A percentile compares a stretch with the other conserved stretches of the same genome.
These are phyloP conservation scores for Trissolcus brochymenae DNA, from an alignment of 2,888 invertebrate species.

Conservation along the genomic window DNA sequence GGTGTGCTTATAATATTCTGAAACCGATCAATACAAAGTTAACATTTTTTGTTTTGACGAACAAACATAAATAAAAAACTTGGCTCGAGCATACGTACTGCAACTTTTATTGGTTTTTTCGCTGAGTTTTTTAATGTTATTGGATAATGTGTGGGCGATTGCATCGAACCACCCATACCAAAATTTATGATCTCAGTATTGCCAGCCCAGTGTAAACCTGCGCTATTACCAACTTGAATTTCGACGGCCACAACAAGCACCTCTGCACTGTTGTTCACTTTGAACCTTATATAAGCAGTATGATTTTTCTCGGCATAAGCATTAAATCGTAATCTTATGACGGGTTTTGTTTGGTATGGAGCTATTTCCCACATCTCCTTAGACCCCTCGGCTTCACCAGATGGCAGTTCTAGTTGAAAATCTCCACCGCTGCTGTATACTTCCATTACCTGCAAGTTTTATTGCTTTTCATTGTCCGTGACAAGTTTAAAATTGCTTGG, in stretches of 20 bases:
- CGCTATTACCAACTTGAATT: conserved; percentile 84
- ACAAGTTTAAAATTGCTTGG: no score
- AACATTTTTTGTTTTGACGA: neutral
- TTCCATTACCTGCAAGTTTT: conserved; percentile 80
- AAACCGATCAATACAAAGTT: conserved; percentile 52
- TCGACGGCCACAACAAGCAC: conserved; percentile 89
- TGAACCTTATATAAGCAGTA: conserved; percentile 89
- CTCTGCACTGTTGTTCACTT: conserved; percentile 82
- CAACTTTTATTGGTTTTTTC: conserved; percentile 82
- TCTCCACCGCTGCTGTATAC: conserved; percentile 93
- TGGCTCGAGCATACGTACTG: conserved; percentile 73
- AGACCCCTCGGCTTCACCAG: conserved; percentile 86
- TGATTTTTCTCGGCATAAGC: conserved; percentile 87
- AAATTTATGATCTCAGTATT: conserved; percentile 86
- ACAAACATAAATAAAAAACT: neutral
- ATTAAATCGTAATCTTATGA: conserved; percentile 90
- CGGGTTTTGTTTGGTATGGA: conserved; percentile 90
- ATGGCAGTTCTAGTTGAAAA: conserved; percentile 91
- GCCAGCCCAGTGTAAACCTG: conserved; percentile 87
- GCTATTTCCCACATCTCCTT: conserved; percentile 93
- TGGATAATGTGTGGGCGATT: conserved; percentile 81
- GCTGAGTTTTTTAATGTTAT: conserved; percentile 84
- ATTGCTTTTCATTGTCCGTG: neutral
- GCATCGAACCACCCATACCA: conserved; percentile 86
- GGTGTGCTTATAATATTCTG: conserved; percentile 80